Percentiles rank a stretch among this genome's conserved stretches.
These are phyloP conservation scores for Neopelma chrysocephalum DNA, from an alignment of 2,797 vertebrate genomes.

Conservation along the genomic window DNA sequence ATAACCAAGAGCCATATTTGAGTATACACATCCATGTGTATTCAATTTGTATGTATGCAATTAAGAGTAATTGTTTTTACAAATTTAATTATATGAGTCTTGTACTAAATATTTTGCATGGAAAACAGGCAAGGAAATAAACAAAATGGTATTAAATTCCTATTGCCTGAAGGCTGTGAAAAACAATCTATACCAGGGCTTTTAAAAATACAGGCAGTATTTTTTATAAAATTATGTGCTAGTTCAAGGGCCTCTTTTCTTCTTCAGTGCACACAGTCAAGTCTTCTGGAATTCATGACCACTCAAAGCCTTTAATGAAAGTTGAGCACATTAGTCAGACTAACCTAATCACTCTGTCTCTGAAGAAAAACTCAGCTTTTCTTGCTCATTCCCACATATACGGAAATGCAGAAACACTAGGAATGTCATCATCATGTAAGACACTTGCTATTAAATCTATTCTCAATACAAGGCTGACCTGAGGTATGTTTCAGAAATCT, in stretches of 20 bases:
- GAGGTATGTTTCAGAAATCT: constrained; percentile 39
- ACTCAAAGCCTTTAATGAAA: constrained; percentile 49
- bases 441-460: constrained; percentile 48
- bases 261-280: background rate
- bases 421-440: constrained; percentile 37
- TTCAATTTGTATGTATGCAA: background rate
- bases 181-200: background rate
- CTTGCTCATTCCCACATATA: background rate
- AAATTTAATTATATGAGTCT: constrained; percentile 5
- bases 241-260: constrained; percentile 38
- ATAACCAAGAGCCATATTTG: background rate
- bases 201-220: background rate
- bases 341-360: constrained; percentile 4
- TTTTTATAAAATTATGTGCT: constrained; percentile 19
- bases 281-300: constrained; percentile 45
- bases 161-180: background rate
- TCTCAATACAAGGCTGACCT: constrained; percentile 44
- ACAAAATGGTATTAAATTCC: background rate
- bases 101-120: background rate
- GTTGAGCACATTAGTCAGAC: constrained; percentile 54
- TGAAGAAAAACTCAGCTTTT: constrained; percentile 43
- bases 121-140: constrained; percentile 5
- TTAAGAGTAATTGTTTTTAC: background rate
- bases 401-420: background rate
- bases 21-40: background rate